Base-by-base conservation (phyloP, 2,888 invertebrate genomes). In the Dromius quadrimaculatus region DNA sequence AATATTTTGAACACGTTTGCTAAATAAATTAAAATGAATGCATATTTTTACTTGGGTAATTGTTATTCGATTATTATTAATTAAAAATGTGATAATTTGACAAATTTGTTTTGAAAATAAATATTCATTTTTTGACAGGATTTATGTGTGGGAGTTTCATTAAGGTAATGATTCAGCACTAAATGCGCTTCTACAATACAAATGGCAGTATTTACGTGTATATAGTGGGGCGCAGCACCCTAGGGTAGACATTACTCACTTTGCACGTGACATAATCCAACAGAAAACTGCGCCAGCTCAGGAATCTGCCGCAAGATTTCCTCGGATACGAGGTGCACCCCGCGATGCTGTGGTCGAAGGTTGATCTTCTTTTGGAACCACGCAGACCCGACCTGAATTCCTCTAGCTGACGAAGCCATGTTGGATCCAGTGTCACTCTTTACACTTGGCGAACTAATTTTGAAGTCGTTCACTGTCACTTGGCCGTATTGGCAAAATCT, bases 351-450 rank as follows among this genome's bases (percentile, higher is more conserved):
- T 80, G 97, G 95, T 84, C 95, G 89, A 84, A 98, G 89, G 86
- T 95, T 94, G 84, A 98, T 92, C 88, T 96, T 96, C 85, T 94
- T 92, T 87, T 98, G 97, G 88, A 95, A 95, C 97, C 97, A 98
- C 86, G 96, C 95, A 84, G 95, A 94, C 85, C 95, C 95, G 83
- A 93, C 93, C 88, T 95, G 95, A 85, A 95, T 92, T 84, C 94
- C 94, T 87, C 92, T 82, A 85, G 83, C 87, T 85, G 92, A 92
- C 85, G 92, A 92, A 88, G 92, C 92, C 92, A 92, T 92, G 88
- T 87, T 89, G 81, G 83, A 83, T 82, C 82, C 83, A 79, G 81
- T 82, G 79, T 82, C 81, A 78, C 81, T 81, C 78, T 70, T 70
- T 50, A 34, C 70, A 70, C 70, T 68, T 68, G 68, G 68, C 68